Conservation (phyloP, 2,797 vertebrate genomes). For the Dallia pectoralis region DNA sequence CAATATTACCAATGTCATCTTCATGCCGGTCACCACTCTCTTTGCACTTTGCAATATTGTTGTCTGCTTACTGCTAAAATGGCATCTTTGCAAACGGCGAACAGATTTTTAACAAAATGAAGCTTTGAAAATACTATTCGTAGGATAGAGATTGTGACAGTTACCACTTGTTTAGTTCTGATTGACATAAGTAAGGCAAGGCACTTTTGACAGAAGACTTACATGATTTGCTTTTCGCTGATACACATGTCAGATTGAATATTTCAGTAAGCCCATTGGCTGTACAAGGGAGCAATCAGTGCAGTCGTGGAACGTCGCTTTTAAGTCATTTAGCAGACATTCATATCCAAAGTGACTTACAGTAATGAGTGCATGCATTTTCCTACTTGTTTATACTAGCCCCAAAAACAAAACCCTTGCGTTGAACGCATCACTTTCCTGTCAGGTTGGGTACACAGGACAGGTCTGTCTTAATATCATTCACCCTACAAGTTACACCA, state of each 20-base stretch:
- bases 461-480: no score
- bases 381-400: no score
- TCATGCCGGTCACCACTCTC: slow-evolving; percentile 26
- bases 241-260: slow-evolving; percentile 24
- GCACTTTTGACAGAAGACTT: slow-evolving; percentile 18
- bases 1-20: slow-evolving; percentile 37
- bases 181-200: slow-evolving; percentile 26
- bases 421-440: no score
- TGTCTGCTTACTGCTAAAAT: slow-evolving; percentile 13
- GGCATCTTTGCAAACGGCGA: slow-evolving; percentile 17
- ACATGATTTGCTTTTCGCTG: neutral
- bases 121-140: slow-evolving; percentile 14
- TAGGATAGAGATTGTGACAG: slow-evolving; percentile 16
- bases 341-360: no score
- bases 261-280: neutral
- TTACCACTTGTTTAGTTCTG: slow-evolving; percentile 28
- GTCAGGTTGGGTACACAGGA: no score
- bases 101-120: neutral
- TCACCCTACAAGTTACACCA: no score
- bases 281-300: slow-evolving; percentile 10
- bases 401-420: no score
- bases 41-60: slow-evolving; percentile 23
- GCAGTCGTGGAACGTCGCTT: neutral
- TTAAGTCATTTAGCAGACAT: no score
- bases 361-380: no score